Conservation (phyloP, 64 coral and sea anemone species). For the Pocillopora verrucosa region DNA sequence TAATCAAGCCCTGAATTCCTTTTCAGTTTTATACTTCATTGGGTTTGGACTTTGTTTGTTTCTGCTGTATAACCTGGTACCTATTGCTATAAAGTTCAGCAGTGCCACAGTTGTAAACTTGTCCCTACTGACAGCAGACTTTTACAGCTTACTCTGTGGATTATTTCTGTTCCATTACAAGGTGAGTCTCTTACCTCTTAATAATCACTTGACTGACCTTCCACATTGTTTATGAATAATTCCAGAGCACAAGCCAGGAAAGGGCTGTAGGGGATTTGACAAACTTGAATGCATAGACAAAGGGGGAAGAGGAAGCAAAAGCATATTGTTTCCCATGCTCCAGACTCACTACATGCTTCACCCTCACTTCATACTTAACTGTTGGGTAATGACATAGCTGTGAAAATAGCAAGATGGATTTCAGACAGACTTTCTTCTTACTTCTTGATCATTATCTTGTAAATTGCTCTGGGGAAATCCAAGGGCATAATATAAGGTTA, state of each 20-base stretch:
- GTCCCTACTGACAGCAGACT: constrained; percentile 81
- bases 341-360: too few relatives aligned
- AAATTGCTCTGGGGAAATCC: too few relatives aligned
- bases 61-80: constrained; percentile 73
- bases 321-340: too few relatives aligned
- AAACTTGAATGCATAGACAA: too few relatives aligned
- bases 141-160: constrained; percentile 80
- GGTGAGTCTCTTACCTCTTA: neutral
- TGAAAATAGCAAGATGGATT: too few relatives aligned
- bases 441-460: too few relatives aligned
- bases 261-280: too few relatives aligned
- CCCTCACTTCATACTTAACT: too few relatives aligned
- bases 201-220: neutral
- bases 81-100: constrained; percentile 67
- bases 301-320: too few relatives aligned
- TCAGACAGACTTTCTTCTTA: too few relatives aligned
- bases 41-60: constrained; percentile 77
- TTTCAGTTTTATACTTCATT: constrained; percentile 62
- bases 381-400: too few relatives aligned
- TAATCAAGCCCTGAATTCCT: neutral
- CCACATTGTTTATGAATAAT: neutral
- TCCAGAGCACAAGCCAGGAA: neutral
- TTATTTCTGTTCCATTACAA: constrained; percentile 83
- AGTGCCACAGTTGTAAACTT: constrained; percentile 88
- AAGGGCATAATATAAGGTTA: too few relatives aligned